Conservation (phyloP, 2,113 vertebrate species). For the Hypocryptadius cinnamomeus region DNA sequence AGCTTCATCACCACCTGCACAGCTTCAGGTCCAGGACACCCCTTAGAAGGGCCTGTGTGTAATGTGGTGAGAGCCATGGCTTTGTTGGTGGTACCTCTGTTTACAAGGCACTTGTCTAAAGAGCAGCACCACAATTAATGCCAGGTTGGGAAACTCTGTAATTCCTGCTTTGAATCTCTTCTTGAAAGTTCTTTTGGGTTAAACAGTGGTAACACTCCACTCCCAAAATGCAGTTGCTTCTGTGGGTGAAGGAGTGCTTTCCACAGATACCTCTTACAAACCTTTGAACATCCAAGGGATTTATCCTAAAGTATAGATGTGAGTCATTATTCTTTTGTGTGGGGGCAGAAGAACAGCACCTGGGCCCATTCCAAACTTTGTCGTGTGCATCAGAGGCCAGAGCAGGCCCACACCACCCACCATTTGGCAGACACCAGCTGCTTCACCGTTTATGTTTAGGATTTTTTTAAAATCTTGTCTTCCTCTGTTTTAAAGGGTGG, state of each 20-base stretch:
- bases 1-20: not conserved
- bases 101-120: not conserved
- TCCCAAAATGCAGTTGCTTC: not conserved
- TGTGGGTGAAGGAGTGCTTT: constrained; percentile 8
- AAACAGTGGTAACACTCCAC: not conserved
- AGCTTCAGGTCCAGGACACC: not conserved
- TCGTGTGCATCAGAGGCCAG: constrained; percentile 25
- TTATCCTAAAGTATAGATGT: constrained; percentile 7
- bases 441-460: constrained; percentile 33
- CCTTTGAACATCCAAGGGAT: not conserved
- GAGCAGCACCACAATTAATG: not conserved
- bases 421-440: constrained; percentile 47
- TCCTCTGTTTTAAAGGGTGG: constrained; percentile 22
- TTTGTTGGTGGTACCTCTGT: not conserved
- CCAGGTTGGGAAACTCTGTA: not conserved
- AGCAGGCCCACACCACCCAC: constrained; percentile 43
- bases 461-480: not conserved
- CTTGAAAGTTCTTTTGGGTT: not conserved
- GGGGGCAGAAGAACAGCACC: constrained; percentile 50
- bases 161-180: not conserved
- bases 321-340: constrained; percentile 56
- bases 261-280: not conserved
- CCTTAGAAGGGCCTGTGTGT: not conserved
- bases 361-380: constrained; percentile 32
- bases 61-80: not conserved